Conservation (phyloP, 2,888 invertebrate species). For the Rotaria sp. region DNA sequence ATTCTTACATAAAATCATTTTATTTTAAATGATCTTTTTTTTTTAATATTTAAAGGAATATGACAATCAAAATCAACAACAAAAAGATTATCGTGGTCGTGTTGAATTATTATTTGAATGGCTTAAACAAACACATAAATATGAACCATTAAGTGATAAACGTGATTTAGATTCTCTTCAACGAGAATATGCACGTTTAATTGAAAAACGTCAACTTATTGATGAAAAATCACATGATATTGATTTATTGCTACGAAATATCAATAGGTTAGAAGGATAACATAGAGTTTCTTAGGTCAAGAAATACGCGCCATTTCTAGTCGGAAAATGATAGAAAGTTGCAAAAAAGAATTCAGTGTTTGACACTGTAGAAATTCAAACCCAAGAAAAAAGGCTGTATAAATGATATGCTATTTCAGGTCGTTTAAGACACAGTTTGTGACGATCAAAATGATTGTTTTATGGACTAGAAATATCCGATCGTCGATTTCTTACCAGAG, state of each 20-base stretch:
- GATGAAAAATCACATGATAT: not conserved
- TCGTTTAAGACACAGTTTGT: too few species aligned
- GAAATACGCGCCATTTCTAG: too few species aligned
- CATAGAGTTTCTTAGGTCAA: not conserved
- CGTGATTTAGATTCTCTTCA: constrained; percentile 20
- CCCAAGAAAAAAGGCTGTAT: too few species aligned
- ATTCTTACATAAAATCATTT: not conserved
- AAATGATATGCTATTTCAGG: too few species aligned
- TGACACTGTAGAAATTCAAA: too few species aligned
- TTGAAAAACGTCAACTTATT: not conserved
- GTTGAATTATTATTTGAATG: not conserved
- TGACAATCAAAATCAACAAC: constrained; percentile 14
- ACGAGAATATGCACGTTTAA: constrained; percentile 9
- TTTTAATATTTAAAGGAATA: not conserved
- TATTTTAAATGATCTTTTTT: not conserved
- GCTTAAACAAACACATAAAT: constrained; percentile 7
- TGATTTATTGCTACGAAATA: not conserved
- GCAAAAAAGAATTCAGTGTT: too few species aligned
- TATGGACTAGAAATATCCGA: too few species aligned
- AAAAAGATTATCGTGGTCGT: not conserved
- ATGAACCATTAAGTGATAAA: constrained; percentile 27
- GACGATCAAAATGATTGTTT: too few species aligned
- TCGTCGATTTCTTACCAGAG: too few species aligned
- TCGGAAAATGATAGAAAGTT: too few species aligned
- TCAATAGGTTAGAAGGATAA: not conserved